Evolutionary conservation across 2,797 vertebrate species (phyloP).

Genomic region (Peromyscus attwateri): DNA sequence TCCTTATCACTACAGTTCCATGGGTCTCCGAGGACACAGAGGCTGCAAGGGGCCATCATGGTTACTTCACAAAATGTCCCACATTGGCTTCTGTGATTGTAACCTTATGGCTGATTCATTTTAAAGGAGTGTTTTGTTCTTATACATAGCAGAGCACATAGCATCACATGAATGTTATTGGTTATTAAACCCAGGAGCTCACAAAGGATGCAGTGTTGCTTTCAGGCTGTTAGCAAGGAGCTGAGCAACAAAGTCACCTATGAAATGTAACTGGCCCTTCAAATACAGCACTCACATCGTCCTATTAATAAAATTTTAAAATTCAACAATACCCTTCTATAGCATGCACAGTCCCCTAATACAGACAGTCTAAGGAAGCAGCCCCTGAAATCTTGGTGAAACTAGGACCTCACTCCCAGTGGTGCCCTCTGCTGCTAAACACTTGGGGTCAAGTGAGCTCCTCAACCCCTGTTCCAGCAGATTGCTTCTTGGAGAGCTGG

Average conservation of each 20-base stretch:
- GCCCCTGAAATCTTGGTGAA: background rate
- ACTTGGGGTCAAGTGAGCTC: fast-evolving
- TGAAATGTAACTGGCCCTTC: background rate
- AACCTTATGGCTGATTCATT: too few relatives aligned
- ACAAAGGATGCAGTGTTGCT: background rate
- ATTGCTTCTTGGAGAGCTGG: background rate
- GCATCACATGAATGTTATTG: fast-evolving
- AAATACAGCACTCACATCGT: fast-evolving
- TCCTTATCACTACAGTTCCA: background rate
- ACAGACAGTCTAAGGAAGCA: background rate
- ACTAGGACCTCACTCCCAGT: background rate
- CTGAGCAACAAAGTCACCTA: background rate
- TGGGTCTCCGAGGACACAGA: background rate
- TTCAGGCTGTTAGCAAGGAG: background rate
- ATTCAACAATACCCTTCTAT: background rate
- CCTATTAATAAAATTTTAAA: background rate
- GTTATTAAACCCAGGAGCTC: background rate
- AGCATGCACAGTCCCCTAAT: too few relatives aligned
- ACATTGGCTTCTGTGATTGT: background rate
- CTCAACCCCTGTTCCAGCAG: fast-evolving
- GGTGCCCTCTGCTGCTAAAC: fast-evolving
- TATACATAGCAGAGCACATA: fast-evolving
- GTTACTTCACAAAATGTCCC: background rate
- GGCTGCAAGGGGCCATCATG: fast-evolving
- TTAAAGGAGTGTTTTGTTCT: background rate